Evolutionary conservation across 2,888 invertebrate species (phyloP), one percentile per base, ranked within the genome.

Genomic region (Caradrina kadenii): DNA sequence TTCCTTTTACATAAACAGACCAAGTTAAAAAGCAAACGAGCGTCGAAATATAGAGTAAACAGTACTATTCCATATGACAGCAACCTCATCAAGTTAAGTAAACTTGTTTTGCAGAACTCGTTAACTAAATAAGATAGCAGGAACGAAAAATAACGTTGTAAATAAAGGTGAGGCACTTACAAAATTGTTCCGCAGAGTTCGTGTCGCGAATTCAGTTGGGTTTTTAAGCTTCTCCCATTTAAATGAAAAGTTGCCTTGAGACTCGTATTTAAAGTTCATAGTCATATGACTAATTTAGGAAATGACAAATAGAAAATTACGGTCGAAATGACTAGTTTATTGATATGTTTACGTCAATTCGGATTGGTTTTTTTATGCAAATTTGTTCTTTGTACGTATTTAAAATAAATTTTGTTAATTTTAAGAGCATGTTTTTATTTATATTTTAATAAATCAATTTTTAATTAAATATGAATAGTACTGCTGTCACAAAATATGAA

Each of bases 121-220:
- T 21, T 59, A 73, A 58, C 62, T 62, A 69, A 64, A 76, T 62
- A 59, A 66, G 64, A 59, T 21, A 55, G 69, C n/a, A 55, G 15
- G 8, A 62, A 76, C 52, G 64, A 74, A 69, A 76, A 66, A 73
- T 61, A 42, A 56, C 39, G 21, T n/a, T 52, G 60, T 61, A 67
- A 72, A 78, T 73, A 73, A 69, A 71, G 50, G 21, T 55, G 50
- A 56, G 45, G 71, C 69, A 72, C 71, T 82, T 69, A 59, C 63
- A 58, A 70, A 69, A 82, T 83, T 79, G 69, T 68, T 60, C 48
- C 42, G 49, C 60, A n/a, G n/a, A 31, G 26, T 80, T 67, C 22
- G 15, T 60, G 53, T 67, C 17, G n/a, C 42, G 11, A 75, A 53
- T 54, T 54, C 49, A 56, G 52, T 35, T 11, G 11, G n/a, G 22